Percentiles rank a stretch among this genome's conserved stretches.
Evolutionary conservation across 2,113 vertebrate species (phyloP).

Genomic region (Mirounga angustirostris): DNA sequence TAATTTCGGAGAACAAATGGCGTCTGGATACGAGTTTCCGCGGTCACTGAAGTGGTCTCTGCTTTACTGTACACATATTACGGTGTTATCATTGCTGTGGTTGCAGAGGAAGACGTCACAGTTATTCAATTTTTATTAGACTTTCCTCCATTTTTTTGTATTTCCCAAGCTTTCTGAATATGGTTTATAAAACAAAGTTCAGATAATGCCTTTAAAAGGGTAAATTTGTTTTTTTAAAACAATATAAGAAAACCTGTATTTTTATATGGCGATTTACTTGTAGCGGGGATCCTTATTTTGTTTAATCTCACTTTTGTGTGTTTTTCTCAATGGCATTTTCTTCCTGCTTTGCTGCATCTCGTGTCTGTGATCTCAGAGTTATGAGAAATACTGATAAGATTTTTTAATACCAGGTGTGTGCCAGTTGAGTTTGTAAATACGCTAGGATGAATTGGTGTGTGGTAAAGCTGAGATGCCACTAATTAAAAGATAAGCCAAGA

Average conservation of each 20-base stretch:
- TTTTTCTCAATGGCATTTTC: slow-evolving; percentile 52
- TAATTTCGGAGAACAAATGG: slow-evolving; percentile 10
- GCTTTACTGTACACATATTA: not conserved
- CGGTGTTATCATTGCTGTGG: not conserved
- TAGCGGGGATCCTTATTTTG: not conserved
- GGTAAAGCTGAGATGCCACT: slow-evolving; percentile 57
- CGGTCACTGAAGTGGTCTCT: not conserved
- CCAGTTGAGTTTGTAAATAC: slow-evolving; percentile 57
- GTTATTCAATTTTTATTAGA: not conserved
- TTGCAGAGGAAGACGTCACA: not conserved
- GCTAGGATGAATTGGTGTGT: slow-evolving; percentile 62
- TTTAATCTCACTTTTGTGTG: not conserved
- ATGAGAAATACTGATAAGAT: slow-evolving; percentile 43
- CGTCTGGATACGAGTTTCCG: not conserved
- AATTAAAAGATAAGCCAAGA: slow-evolving; percentile 76
- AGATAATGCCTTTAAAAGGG: not conserved
- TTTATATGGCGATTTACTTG: slow-evolving; percentile 22
- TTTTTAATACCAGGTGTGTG: slow-evolving; percentile 58
- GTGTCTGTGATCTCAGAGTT: not conserved
- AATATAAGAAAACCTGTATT: not conserved
- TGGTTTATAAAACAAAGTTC: slow-evolving; percentile 41
- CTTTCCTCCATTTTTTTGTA: not conserved
- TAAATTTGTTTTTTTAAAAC: not conserved
- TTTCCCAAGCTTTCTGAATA: slow-evolving; percentile 24
- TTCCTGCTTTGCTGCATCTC: not conserved